phyloP scores from a whole-genome alignment of 2,797 vertebrate genomes.

The Zalophus californianus region DNA sequence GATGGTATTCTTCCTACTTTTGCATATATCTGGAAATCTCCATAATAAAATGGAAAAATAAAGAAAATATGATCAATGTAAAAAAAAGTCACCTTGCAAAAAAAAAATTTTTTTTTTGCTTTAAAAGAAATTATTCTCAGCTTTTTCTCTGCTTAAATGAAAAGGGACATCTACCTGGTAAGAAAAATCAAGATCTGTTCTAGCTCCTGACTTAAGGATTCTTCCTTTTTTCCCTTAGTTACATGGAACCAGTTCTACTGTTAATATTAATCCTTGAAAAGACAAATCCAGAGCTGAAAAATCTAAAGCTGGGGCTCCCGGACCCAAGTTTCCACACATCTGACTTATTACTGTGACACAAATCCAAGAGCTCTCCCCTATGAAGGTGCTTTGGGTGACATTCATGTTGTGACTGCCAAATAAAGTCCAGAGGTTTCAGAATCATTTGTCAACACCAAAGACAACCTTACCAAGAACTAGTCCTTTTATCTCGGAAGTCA shows the following conservation, averaged over 20 bases:
- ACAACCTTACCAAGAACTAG: constrained; percentile 55
- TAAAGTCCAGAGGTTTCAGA: constrained; percentile 72
- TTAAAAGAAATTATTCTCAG: not conserved
- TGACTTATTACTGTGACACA: constrained; percentile 20
- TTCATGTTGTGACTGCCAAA: not conserved
- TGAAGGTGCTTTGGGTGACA: not conserved
- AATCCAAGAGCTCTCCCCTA: not conserved
- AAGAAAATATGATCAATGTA: not conserved
- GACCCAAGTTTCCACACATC: not conserved
- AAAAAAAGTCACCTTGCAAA: constrained; percentile 47
- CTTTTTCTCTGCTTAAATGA: constrained; percentile 19
- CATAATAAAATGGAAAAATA: not conserved
- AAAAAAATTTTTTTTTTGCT: not conserved
- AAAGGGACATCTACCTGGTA: not conserved
- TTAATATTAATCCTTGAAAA: constrained; percentile 38
- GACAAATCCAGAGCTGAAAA: constrained; percentile 23
- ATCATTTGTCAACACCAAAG: constrained; percentile 73
- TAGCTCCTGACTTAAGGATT: not conserved
- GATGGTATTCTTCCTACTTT: not conserved
- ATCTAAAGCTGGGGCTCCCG: not conserved
- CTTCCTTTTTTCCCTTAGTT: constrained; percentile 38
- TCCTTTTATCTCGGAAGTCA: constrained; percentile 55
- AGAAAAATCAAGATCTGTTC: constrained; percentile 44
- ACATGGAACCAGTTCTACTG: not conserved
- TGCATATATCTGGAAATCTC: constrained; percentile 34